Conservation (phyloP, 2,113 vertebrate genomes). For the zebrafish (Danio rerio) region DNA sequence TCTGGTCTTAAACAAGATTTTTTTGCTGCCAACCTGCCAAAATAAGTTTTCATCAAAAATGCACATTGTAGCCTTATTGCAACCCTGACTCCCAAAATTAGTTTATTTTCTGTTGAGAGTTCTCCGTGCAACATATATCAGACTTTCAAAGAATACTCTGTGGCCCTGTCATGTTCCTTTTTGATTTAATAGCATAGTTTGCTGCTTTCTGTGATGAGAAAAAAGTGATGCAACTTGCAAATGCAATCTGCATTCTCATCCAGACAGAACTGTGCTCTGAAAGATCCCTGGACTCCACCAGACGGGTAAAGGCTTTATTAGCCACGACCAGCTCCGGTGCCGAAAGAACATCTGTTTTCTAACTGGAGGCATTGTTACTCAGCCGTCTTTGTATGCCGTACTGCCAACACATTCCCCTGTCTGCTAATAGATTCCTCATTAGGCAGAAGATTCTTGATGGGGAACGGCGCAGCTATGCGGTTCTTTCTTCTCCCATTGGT, state of each 20-base stretch:
- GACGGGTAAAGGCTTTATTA: constrained; percentile 81
- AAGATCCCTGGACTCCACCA: constrained; percentile 70
- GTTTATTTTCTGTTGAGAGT: neutral
- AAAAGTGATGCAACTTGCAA: constrained; percentile 31
- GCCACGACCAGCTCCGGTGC: constrained; percentile 70
- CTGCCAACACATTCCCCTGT: constrained; percentile 74
- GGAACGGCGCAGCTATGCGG: constrained; percentile 62
- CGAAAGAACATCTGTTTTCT: constrained; percentile 82
- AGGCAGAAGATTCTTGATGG: constrained; percentile 67
- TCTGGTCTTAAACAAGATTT: neutral
- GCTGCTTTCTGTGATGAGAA: neutral
- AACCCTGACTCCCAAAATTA: neutral
- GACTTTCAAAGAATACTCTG: neutral
- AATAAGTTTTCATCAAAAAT: neutral
- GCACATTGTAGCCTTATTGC: neutral
- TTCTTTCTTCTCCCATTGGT: constrained; percentile 70
- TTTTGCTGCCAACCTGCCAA: neutral
- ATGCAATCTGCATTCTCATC: constrained; percentile 40
- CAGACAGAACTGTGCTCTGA: constrained; percentile 46
- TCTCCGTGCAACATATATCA: neutral
- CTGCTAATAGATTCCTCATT: constrained; percentile 82
- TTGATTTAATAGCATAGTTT: neutral
- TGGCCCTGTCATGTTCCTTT: neutral
- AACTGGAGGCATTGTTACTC: constrained; percentile 80
- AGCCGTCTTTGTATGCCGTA: constrained; percentile 77